Base-by-base conservation (phyloP, 2,797 vertebrate genomes). In the Odontamblyopus lacepedii region DNA sequence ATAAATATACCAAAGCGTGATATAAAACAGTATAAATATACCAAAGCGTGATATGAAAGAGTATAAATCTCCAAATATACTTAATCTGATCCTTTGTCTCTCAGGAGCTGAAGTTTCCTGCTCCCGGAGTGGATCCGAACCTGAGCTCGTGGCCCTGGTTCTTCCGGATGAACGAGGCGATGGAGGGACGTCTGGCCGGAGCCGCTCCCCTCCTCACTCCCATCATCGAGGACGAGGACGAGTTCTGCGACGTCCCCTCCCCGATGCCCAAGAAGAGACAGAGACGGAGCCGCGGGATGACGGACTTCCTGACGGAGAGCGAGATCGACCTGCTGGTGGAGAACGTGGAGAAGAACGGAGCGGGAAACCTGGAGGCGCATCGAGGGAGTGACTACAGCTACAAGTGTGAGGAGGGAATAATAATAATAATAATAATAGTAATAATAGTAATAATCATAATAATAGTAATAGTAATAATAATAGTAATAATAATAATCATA, bases 121-220 rank as follows among this genome's bases (percentile, higher is more conserved):
- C 93, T 2, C 89, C 87, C 0, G 93, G 93, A 0, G 85, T 89
- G 65, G 94, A 94, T 74, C 85, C 80, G 0, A 92, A 86, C 74
- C 87, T 91, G 1, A 91, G 81, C 69, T 93, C 92, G 67, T 94
- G 94, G 94, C 93, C 90, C 38, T 94, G 93, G 94, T 94, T 91
- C 77, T 92, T 91, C 85, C 82, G 91, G 0, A 91, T 94, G 92
- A 92, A 93, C 2, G 92, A 93, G 23, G 92, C 93, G 72, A 90
- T 93, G 85, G 92, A 93, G 75, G 92, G 91, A 0, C 88, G 90
- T 0, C 82, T 92, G 0, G 72, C 86, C 0, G 79, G 80, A 3
- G 78, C 79, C 0, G 91, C 89, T 0, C 88, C 91, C 61, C 72
- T 90, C 74, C 89, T 93, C 74, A 88, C 88, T 3, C 90, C 92